A percentile compares a stretch with the other conserved stretches of the same genome.
phyloP scores from a whole-genome alignment of 2,888 invertebrate species.

The Plemyria rubiginata region DNA sequence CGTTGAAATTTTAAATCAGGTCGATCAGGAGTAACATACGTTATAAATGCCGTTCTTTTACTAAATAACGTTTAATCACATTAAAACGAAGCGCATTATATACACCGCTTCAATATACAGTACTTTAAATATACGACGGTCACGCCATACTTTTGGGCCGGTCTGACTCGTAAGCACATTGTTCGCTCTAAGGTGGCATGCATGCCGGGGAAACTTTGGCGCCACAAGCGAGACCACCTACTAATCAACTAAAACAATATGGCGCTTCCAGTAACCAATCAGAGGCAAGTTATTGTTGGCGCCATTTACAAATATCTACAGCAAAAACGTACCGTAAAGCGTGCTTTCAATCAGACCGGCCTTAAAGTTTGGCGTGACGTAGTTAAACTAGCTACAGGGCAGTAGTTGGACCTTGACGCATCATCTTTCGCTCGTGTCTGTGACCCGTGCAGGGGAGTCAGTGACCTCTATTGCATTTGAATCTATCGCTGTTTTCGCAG shows the following conservation, averaged over 20 bases:
- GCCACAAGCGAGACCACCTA: background rate
- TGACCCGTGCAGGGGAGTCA: background rate
- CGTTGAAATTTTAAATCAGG: slow-evolving; percentile 29
- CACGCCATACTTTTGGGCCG: slow-evolving; percentile 1
- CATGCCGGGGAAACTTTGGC: too few species aligned
- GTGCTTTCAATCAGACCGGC: slow-evolving; percentile 2
- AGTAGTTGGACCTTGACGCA: slow-evolving; percentile 17
- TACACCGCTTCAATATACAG: slow-evolving; percentile 22
- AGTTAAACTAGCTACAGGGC: slow-evolving; percentile 25
- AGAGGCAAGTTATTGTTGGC: background rate
- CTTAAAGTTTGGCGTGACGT: slow-evolving; percentile 13
- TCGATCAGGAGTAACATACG: slow-evolving; percentile 18
- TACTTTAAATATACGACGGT: slow-evolving; percentile 1
- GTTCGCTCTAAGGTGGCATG: too few species aligned
- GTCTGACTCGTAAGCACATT: background rate
- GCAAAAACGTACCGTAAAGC: background rate
- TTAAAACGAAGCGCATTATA: slow-evolving; percentile 26
- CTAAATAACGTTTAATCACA: slow-evolving; percentile 30
- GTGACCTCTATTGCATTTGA: slow-evolving; percentile 9
- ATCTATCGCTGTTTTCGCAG: background rate
- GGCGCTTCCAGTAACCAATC: background rate
- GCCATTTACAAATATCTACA: background rate
- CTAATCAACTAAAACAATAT: background rate
- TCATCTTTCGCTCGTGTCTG: slow-evolving; percentile 37
- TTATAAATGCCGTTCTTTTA: slow-evolving; percentile 31